phyloP scores from a whole-genome alignment of 2,888 invertebrate species.

The Sminthurides aquaticus region DNA sequence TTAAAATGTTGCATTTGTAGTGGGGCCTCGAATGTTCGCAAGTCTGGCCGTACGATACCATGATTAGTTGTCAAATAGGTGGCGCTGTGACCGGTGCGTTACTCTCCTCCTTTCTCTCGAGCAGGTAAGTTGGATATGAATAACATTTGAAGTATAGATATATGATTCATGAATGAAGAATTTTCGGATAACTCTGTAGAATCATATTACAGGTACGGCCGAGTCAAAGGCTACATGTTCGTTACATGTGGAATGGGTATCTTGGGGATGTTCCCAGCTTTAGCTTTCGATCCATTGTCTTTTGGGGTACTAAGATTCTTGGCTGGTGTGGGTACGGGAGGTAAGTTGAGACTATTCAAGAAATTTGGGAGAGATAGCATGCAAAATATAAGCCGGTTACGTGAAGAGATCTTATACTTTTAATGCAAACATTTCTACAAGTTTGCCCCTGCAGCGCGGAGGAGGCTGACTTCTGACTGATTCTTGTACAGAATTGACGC shows the following conservation, averaged over 20 bases:
- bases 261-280: constrained; percentile 14
- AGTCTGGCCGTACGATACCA: constrained; percentile 34
- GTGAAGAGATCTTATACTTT: too few relatives aligned
- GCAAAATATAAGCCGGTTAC: too few relatives aligned
- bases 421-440: too few relatives aligned
- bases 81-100: constrained; percentile 28
- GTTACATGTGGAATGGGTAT: neutral
- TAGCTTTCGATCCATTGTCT: neutral
- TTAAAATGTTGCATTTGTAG: too few relatives aligned
- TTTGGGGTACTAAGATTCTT: constrained; percentile 30
- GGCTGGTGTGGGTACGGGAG: constrained; percentile 20
- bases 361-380: too few relatives aligned
- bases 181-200: too few relatives aligned
- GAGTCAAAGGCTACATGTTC: neutral
- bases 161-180: too few relatives aligned
- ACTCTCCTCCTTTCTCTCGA: constrained; percentile 30
- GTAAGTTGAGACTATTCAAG: neutral
- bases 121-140: too few relatives aligned
- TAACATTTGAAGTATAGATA: too few relatives aligned
- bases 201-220: neutral
- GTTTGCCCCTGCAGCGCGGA: too few relatives aligned
- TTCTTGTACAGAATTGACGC: too few relatives aligned
- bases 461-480: too few relatives aligned
- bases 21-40: constrained; percentile 33
- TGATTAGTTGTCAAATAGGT: constrained; percentile 38